A percentile compares a stretch with the other conserved stretches of the same genome.
phyloP scores from a whole-genome alignment of 2,113 vertebrate species.

The Platysternon megacephalum region DNA sequence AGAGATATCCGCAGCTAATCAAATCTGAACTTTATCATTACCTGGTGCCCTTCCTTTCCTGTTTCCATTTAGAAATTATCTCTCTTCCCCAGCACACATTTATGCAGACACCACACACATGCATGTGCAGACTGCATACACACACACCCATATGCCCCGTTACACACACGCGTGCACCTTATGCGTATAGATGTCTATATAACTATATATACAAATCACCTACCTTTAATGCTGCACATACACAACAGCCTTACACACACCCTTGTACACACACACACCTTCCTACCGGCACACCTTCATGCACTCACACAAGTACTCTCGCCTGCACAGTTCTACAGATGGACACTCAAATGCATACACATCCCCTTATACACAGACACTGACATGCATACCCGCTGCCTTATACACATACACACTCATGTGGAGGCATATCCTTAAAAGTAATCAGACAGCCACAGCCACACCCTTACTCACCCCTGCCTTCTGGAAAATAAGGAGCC shows the following conservation, averaged over 20 bases:
- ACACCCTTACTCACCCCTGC: background rate
- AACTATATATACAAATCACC: background rate
- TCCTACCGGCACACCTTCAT: background rate
- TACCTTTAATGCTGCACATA: background rate
- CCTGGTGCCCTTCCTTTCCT: conserved; percentile 36
- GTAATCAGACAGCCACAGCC: background rate
- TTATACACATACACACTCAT: background rate
- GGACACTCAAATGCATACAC: rapidly evolving
- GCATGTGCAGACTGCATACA: background rate
- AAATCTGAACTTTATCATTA: conserved; percentile 67
- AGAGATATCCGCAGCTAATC: conserved; percentile 68
- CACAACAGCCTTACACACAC: background rate
- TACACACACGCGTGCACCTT: background rate
- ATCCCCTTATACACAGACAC: rapidly evolving
- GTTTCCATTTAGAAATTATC: conserved; percentile 11
- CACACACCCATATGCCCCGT: background rate
- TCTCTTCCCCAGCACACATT: background rate
- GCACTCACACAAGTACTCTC: background rate
- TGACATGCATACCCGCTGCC: background rate
- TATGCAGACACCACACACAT: background rate
- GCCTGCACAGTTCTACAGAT: background rate
- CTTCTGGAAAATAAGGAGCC: conserved; percentile 7
- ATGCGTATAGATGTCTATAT: rapidly evolving
- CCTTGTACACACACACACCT: background rate
- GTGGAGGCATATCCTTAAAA: background rate